Percentiles rank a stretch among this genome's conserved stretches.
phyloP scores from a whole-genome alignment of 37 sponge, comb jelly and placozoan species.

The Halisarca cf. caerulea region DNA sequence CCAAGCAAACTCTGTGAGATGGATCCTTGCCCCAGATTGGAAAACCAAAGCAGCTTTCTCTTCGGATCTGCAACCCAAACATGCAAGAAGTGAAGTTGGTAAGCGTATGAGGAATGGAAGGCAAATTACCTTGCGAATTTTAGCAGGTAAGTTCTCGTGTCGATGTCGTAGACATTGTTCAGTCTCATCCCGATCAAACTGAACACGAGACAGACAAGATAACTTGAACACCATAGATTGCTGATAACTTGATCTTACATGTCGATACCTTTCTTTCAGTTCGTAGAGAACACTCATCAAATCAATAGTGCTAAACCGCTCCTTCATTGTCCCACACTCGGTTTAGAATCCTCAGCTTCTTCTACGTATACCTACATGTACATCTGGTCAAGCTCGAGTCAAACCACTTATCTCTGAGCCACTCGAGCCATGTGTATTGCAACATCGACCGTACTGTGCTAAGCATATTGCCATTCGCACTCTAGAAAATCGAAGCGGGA shows the following conservation, averaged over 20 bases:
- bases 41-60: slow-evolving; percentile 80
- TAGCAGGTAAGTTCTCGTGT: slow-evolving; percentile 94
- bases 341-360: too few species aligned
- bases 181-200: slow-evolving; percentile 88
- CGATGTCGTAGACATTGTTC: slow-evolving; percentile 94
- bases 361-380: too few species aligned
- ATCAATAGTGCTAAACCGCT: slow-evolving; percentile 81
- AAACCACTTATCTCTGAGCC: too few species aligned
- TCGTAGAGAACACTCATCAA: slow-evolving; percentile 64
- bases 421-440: too few species aligned
- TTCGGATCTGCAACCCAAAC: slow-evolving; percentile 71
- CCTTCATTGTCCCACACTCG: slow-evolving; percentile 93
- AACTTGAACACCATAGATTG: background rate
- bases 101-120: background rate
- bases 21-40: slow-evolving; percentile 94
- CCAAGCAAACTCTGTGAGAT: slow-evolving; percentile 96
- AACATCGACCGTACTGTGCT: too few species aligned
- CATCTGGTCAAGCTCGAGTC: too few species aligned
- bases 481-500: too few species aligned
- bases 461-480: too few species aligned
- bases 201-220: too few species aligned
- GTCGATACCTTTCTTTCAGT: slow-evolving; percentile 53
- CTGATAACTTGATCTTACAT: too few species aligned
- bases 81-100: background rate
- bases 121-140: slow-evolving; percentile 84